phyloP scores from a whole-genome alignment of 35 echinoderm and acorn worm species.

The Ophioderma brevispina region DNA sequence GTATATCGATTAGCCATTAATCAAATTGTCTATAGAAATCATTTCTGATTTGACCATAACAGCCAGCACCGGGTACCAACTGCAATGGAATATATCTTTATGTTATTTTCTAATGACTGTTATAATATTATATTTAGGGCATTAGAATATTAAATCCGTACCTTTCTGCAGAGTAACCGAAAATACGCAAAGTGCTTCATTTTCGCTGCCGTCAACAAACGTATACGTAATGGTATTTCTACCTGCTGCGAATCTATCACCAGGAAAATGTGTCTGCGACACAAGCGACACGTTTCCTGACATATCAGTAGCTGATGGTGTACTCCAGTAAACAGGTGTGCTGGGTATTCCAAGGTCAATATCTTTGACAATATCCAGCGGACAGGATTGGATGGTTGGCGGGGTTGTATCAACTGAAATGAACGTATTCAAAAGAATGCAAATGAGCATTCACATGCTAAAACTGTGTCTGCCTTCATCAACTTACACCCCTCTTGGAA shows the following conservation, averaged over 20 bases:
- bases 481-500: too few species aligned
- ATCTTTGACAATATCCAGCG: background rate
- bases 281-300: constrained; percentile 39
- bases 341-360: background rate
- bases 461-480: too few species aligned
- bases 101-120: too few species aligned
- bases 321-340: constrained; percentile 9
- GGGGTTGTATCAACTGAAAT: too few species aligned
- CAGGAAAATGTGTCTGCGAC: constrained; percentile 23
- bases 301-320: constrained; percentile 72
- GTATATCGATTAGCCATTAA: too few species aligned
- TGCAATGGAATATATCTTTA: too few species aligned
- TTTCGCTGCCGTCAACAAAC: constrained; percentile 58
- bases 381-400: background rate
- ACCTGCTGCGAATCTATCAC: constrained; percentile 65
- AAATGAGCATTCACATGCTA: too few species aligned
- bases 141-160: background rate
- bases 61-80: too few species aligned
- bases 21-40: too few species aligned
- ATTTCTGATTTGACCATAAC: too few species aligned
- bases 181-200: constrained; percentile 53
- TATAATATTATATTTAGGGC: too few species aligned
- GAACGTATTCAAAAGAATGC: too few species aligned
- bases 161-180: constrained; percentile 45
- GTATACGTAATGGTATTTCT: constrained; percentile 60